Evolutionary conservation across 1,140 invertebrate species (phyloP), one percentile per base, ranked within the genome.

Genomic region (Teleogryllus occipitalis): DNA sequence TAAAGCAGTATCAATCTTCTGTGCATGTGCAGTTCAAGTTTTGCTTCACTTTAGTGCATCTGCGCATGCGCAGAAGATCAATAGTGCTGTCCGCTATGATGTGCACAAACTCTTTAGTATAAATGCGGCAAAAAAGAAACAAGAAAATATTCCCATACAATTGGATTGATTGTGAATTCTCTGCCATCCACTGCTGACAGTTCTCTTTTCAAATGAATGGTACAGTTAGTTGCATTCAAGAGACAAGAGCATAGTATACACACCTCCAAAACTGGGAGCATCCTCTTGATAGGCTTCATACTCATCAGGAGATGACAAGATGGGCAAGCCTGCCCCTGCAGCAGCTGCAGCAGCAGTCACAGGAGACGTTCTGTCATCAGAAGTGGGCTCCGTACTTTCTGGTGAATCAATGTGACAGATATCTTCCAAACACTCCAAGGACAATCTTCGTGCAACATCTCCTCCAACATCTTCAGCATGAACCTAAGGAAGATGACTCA

Each of bases 381-480:
- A 65, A 18, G 54, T 65, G 18, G 54, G 54, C 27, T 90, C 90
- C 0, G 89, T 91, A 84, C 89, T 89, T 87, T 95, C 93, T 0
- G 94, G 93, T 0, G 93, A 94, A 82, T 95, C 94, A 74, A 94
- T 94, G 82, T 95, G 93, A 14, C 90, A 90, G 18, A 95, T 93
- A 74, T 89, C 87, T 65, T 86, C 88, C n/a, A 65, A 65, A 65
- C 54, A 65, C 7, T 65, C 54, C 54, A 48, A 77, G 46, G 76
- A 77, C n/a, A 46, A 46, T 18, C 76, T 77, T n/a, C 76, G 76
- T 27, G 76, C 46, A 27, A 48, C 76, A 77, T 77, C 76, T 39
- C 27, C 27, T 39, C 27, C 27, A 47, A 46, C 39, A 77, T 77
- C 22, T 47, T 48, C 47, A 18, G n/a, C 76, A 48, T 46, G 76